Base-by-base conservation (phyloP, 2,797 vertebrate species). In the Poecilia gillii region DNA sequence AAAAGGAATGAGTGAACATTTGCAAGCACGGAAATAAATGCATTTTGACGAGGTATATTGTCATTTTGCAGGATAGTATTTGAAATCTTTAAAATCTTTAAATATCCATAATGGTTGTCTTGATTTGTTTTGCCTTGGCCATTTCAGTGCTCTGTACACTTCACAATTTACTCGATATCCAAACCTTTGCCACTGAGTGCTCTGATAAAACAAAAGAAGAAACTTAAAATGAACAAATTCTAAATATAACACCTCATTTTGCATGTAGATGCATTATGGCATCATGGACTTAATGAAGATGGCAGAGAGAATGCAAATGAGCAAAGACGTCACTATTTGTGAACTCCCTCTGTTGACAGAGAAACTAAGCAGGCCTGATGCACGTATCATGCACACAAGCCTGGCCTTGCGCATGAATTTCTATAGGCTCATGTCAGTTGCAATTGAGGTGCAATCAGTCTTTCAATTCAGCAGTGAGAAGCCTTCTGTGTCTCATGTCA, bases 401-500 rank as follows among this genome's bases (percentile, higher is more conserved):
- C 68, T 46, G 46, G 43, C 78, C 43, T 41, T 33, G 81, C 55
- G 46, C 8, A 14, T 74, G 41, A 55, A 77, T 75, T 43, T 89
- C 77, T 74, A 75, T 75, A 72, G 57, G 85, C 79, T 78, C 45
- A 28, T 74, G 86, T 90, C 86, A 78, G 78, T 66, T 79, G 77
- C 88, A 88, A 83, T 89, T 87, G 45, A 73, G 33, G 47, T 76
- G 59, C 82, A 93, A 93, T 92, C 88, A 88, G 77, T 92, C 86
- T 86, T 76, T 85, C 39, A 66, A 45, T 86, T 89, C 80, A 72
- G 72, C 5, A 3, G 51, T 66, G 47, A 82, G 71, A 83, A 74
- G 75, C 80, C 71, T 64, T 57, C 59, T 82, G 59, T 85, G 78
- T 78, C 85, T 83, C 49, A 81, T 83, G 79, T 84, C 78, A 90